A percentile compares a stretch with the other conserved stretches of the same genome.
Evolutionary conservation across 2,888 invertebrate genomes (phyloP).

Genomic region (Aethes cnicana): DNA sequence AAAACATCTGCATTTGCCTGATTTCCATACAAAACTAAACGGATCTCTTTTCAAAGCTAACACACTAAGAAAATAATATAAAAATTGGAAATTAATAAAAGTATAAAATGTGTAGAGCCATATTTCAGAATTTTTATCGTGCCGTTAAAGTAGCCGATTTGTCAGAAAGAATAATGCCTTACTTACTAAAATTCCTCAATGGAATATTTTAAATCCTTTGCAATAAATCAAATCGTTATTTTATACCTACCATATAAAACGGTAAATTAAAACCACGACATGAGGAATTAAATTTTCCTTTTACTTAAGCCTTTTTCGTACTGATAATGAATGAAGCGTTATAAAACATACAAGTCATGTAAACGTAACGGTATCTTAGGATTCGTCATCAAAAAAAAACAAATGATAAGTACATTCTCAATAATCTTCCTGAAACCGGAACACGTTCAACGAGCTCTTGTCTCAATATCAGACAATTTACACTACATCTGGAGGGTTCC

Average conservation of each 20-base stretch:
- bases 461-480: slow-evolving; percentile 30
- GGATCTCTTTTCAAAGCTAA: too few species aligned
- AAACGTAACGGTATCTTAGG: too few species aligned
- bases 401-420: neutral
- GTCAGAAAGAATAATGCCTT: slow-evolving; percentile 19
- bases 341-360: too few species aligned
- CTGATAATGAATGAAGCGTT: too few species aligned
- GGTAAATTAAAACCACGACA: too few species aligned
- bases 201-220: slow-evolving; percentile 7
- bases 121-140: slow-evolving; percentile 10
- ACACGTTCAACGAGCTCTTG: slow-evolving; percentile 26
- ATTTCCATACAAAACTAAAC: too few species aligned
- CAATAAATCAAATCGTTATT: neutral
- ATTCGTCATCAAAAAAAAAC: too few species aligned
- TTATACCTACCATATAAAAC: too few species aligned
- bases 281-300: too few species aligned
- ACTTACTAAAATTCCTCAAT: slow-evolving; percentile 9
- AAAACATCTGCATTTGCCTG: too few species aligned
- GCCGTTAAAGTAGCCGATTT: slow-evolving; percentile 13
- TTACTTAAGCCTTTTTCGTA: too few species aligned
- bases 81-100: neutral
- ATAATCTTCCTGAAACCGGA: neutral
- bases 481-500: slow-evolving; percentile 41
- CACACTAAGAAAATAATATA: too few species aligned
- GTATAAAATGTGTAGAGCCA: neutral